Evolutionary conservation across 2,888 invertebrate genomes (phyloP).

Genomic region (Athripsodes cinereus): DNA sequence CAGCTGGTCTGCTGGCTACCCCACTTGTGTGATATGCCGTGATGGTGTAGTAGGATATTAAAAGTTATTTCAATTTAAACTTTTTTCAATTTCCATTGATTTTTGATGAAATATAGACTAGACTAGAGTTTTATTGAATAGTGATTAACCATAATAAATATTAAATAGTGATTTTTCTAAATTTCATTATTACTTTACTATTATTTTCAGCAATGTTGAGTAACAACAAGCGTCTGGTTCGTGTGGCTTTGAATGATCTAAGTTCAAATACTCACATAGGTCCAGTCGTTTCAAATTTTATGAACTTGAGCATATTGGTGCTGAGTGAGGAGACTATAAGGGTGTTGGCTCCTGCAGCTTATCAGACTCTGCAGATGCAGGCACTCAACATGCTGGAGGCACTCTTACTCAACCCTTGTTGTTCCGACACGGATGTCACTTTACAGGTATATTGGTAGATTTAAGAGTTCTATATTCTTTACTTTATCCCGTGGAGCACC

Average conservation of each 20-base stretch:
- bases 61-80: too few relatives aligned
- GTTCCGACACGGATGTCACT: slow-evolving; percentile 50
- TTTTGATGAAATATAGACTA: too few relatives aligned
- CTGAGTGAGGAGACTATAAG: slow-evolving; percentile 49
- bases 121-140: too few relatives aligned
- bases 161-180: not conserved
- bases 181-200: not conserved
- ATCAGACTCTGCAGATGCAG: slow-evolving; percentile 35
- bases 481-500: too few relatives aligned
- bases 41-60: too few relatives aligned
- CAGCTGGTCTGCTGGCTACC: too few relatives aligned
- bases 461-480: too few relatives aligned
- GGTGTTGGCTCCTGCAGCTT: slow-evolving; percentile 30
- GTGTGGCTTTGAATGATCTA: slow-evolving; percentile 51
- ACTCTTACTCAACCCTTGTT: slow-evolving; percentile 52
- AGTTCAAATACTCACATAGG: slow-evolving; percentile 53
- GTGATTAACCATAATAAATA: not conserved
- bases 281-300: slow-evolving; percentile 55
- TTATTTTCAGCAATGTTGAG: slow-evolving; percentile 46
- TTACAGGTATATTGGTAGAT: slow-evolving; percentile 42
- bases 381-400: slow-evolving; percentile 53
- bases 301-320: slow-evolving; percentile 52
- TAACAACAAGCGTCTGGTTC: slow-evolving; percentile 46
- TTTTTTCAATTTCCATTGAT: too few relatives aligned
- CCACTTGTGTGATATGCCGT: too few relatives aligned